Percentiles rank a stretch among this genome's conserved stretches.
Evolutionary conservation across 2,888 invertebrate genomes (phyloP).

Genomic region (Anthophora plumipes): DNA sequence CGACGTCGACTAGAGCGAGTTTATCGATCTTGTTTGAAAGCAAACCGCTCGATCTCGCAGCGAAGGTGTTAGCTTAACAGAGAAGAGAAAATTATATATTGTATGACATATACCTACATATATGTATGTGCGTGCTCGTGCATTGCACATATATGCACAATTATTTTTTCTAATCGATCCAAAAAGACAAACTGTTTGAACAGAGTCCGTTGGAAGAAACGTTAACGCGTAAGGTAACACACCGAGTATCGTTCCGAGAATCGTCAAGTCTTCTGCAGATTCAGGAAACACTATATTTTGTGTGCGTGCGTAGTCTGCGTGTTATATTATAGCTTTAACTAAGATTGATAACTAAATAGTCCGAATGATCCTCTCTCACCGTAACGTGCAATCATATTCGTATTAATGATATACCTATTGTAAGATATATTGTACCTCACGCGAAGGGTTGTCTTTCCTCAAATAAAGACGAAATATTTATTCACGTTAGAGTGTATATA

Average conservation of each 20-base stretch:
- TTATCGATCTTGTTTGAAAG: slow-evolving; percentile 36
- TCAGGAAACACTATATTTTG: slow-evolving; percentile 70
- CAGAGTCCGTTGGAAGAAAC: slow-evolving; percentile 27
- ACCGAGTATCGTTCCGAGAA: slow-evolving; percentile 40
- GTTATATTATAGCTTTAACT: slow-evolving; percentile 65
- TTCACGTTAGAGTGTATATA: slow-evolving; percentile 72
- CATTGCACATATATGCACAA: slow-evolving; percentile 49
- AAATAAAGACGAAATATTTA: slow-evolving; percentile 83
- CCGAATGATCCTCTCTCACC: slow-evolving; percentile 75
- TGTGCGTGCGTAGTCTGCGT: slow-evolving; percentile 70
- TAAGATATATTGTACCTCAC: slow-evolving; percentile 82
- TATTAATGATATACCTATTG: slow-evolving; percentile 76
- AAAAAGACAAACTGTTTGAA: slow-evolving; percentile 42
- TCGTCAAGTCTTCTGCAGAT: slow-evolving; percentile 51
- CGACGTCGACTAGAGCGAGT: slow-evolving; percentile 34
- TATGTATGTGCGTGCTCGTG: background rate
- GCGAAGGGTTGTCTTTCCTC: slow-evolving; percentile 70
- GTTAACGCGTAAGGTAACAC: slow-evolving; percentile 37
- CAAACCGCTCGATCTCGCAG: slow-evolving; percentile 48
- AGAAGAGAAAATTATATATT: slow-evolving; percentile 32
- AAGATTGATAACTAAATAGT: slow-evolving; percentile 56
- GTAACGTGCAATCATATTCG: slow-evolving; percentile 81
- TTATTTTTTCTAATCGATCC: slow-evolving; percentile 72
- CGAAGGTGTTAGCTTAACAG: slow-evolving; percentile 57
- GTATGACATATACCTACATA: slow-evolving; percentile 18